Evolutionary conservation across 2,888 invertebrate genomes (phyloP).

Genomic region (Pristionchus fissidentatus): DNA sequence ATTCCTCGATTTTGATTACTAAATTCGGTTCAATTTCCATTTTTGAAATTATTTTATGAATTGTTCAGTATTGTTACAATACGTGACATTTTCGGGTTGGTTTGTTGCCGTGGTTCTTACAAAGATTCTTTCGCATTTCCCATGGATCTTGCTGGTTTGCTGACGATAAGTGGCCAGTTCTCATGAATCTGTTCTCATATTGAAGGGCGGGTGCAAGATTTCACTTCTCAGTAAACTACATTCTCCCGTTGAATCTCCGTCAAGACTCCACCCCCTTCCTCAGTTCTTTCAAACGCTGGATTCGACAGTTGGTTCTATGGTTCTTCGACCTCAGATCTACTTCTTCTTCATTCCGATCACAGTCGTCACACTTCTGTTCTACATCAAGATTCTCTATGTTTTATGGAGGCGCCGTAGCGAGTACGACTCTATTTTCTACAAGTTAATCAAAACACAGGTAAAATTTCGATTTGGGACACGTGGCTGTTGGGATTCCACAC

Average conservation of each 20-base stretch:
- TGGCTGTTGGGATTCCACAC: background rate
- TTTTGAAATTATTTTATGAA: too few relatives aligned
- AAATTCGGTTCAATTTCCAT: too few relatives aligned
- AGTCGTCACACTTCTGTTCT: background rate
- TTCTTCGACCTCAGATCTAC: slow-evolving; percentile 18
- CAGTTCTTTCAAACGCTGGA: background rate
- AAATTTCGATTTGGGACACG: background rate
- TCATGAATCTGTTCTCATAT: too few relatives aligned
- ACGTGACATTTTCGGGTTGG: too few relatives aligned
- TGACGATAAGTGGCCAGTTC: too few relatives aligned
- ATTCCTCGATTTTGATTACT: too few relatives aligned
- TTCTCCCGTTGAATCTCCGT: background rate
- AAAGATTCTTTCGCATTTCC: too few relatives aligned
- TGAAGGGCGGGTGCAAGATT: too few relatives aligned
- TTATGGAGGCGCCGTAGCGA: background rate
- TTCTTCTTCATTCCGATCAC: slow-evolving; percentile 23
- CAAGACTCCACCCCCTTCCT: too few relatives aligned
- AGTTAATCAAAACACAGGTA: slow-evolving; percentile 9
- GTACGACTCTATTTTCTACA: background rate
- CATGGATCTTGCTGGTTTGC: too few relatives aligned
- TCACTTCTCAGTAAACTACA: slow-evolving; percentile 25
- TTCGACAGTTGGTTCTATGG: background rate
- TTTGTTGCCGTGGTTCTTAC: too few relatives aligned
- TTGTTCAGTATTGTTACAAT: too few relatives aligned
- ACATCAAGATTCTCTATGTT: slow-evolving; percentile 5